Evolutionary conservation across 2,888 invertebrate genomes (phyloP).

Genomic region (Hemaris fuciformis): DNA sequence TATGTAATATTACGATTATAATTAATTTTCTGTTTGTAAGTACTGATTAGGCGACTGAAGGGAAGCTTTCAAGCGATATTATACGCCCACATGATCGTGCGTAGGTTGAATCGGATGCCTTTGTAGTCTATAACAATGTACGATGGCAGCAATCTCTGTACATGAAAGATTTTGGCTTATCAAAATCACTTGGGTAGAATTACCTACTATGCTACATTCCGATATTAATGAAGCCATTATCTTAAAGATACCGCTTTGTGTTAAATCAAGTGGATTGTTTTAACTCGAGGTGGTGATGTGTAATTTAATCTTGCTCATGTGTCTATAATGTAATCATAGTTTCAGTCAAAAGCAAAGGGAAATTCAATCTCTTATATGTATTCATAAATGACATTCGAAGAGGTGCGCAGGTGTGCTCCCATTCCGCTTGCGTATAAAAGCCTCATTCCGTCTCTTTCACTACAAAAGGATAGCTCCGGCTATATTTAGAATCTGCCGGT

Average conservation of each 20-base stretch:
- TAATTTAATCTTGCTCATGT: neutral
- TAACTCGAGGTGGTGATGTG: neutral
- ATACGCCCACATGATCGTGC: neutral
- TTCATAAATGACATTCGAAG: neutral
- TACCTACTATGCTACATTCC: too few species aligned
- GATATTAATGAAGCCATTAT: neutral
- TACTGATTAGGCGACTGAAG: neutral
- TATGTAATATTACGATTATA: neutral
- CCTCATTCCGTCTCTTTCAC: conserved; percentile 28
- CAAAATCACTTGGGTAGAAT: too few species aligned
- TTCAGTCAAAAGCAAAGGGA: neutral
- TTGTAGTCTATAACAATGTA: neutral
- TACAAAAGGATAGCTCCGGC: conserved; percentile 46
- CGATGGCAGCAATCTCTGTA: too few species aligned
- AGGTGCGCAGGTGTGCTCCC: neutral
- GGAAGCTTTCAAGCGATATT: neutral
- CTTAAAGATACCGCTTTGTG: neutral
- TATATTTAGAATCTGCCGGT: conserved; percentile 45
- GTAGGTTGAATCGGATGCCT: neutral
- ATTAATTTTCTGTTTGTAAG: neutral
- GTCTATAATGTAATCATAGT: neutral
- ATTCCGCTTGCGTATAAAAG: conserved; percentile 12
- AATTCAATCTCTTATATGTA: neutral
- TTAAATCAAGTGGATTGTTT: too few species aligned
- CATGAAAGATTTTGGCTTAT: too few species aligned